Evolutionary conservation across 2,888 invertebrate species (phyloP).

Genomic region (Pandemis corylana): DNA sequence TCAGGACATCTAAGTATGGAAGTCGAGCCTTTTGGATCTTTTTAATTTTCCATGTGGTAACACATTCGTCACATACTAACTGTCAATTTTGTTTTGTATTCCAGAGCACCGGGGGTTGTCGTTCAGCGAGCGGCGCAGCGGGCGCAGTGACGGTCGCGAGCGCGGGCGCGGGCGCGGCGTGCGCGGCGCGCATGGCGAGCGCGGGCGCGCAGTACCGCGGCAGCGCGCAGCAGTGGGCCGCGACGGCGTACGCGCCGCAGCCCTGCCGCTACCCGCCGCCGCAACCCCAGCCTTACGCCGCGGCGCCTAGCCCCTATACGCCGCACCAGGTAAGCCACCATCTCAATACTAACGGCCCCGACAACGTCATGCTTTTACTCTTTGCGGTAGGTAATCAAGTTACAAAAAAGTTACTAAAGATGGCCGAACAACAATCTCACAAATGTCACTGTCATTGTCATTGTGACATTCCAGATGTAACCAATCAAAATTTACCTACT

Average conservation of each 20-base stretch:
- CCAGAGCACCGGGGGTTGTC: constrained; percentile 80
- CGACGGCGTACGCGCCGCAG: constrained; percentile 74
- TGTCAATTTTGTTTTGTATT: constrained; percentile 47
- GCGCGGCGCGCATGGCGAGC: constrained; percentile 84
- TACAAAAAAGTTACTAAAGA: too few relatives aligned
- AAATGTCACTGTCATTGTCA: too few relatives aligned
- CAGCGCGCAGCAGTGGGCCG: constrained; percentile 81
- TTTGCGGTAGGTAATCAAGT: too few relatives aligned
- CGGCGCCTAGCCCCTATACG: constrained; percentile 77
- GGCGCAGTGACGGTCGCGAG: constrained; percentile 82
- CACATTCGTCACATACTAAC: too few relatives aligned
- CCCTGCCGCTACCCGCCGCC: constrained; percentile 83
- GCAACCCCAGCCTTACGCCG: constrained; percentile 77
- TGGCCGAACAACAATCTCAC: too few relatives aligned
- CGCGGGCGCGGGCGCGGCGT: constrained; percentile 80
- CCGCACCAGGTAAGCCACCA: constrained; percentile 70
- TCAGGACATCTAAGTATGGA: too few relatives aligned
- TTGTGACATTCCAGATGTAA: too few relatives aligned
- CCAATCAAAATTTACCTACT: too few relatives aligned
- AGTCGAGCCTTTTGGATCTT: too few relatives aligned
- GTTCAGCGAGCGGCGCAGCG: constrained; percentile 72
- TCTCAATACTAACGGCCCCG: not conserved
- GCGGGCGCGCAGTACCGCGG: constrained; percentile 82
- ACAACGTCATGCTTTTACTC: not conserved
- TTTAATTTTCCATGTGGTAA: too few relatives aligned